Percentiles rank a stretch among this genome's conserved stretches.
Conservation (phyloP, 2,888 invertebrate genomes). For the Kryphioiulus occultus region DNA sequence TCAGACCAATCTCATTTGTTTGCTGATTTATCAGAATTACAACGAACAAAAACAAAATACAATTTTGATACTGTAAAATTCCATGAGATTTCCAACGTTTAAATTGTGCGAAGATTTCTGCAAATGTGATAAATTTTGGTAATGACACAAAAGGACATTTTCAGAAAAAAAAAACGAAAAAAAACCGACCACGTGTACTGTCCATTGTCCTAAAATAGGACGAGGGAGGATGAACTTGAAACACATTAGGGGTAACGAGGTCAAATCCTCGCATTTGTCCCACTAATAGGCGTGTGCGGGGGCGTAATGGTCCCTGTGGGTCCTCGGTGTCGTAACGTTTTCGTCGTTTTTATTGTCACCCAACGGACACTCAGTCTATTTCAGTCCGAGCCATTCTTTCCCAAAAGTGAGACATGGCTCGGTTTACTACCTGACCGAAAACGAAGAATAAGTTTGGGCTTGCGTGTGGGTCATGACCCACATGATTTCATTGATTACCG, state of each 20-base stretch:
- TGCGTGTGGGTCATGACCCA: slow-evolving; percentile 1
- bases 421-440: background rate
- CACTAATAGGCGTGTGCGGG: background rate
- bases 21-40: no score
- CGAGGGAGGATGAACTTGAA: background rate
- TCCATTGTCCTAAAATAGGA: background rate
- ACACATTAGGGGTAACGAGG: background rate
- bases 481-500: background rate
- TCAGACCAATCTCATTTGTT: no score
- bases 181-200: background rate
- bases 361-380: background rate
- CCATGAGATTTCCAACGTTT: no score
- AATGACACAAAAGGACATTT: no score
- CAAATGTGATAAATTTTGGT: no score
- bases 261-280: background rate
- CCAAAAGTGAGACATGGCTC: background rate
- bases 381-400: background rate
- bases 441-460: background rate
- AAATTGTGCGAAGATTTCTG: no score
- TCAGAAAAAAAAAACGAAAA: no score
- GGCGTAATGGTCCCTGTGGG: background rate
- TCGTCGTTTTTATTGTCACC: background rate
- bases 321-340: background rate
- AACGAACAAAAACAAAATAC: no score
- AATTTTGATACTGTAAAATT: no score